A percentile compares a stretch with the other conserved stretches of the same genome.
phyloP scores from a whole-genome alignment of 2,888 invertebrate species.

The Pristionchus japonicus region DNA sequence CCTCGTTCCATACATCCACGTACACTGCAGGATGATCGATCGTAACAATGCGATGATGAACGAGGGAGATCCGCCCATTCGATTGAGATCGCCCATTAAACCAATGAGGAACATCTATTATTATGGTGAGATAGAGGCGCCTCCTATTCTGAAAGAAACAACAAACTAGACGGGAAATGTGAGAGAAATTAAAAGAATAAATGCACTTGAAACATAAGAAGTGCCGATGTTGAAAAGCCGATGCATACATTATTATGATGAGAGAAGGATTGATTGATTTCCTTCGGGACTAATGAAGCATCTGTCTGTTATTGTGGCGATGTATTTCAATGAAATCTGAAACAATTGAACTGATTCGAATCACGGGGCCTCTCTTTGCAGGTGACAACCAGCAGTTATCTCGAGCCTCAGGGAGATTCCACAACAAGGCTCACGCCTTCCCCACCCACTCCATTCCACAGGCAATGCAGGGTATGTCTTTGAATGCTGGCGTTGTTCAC shows the following conservation, averaged over 20 bases:
- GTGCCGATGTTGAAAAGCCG: no score
- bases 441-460: slow-evolving; percentile 37
- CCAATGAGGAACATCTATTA: slow-evolving; percentile 32
- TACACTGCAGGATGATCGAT: slow-evolving; percentile 40
- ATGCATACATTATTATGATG: no score
- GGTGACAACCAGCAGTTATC: slow-evolving; percentile 46
- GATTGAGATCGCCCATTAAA: neutral
- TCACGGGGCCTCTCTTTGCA: no score
- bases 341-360: no score
- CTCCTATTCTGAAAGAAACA: no score
- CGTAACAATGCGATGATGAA: neutral
- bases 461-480: neutral
- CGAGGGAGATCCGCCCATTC: neutral
- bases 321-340: no score
- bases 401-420: slow-evolving; percentile 32
- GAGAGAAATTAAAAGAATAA: no score
- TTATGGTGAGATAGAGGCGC: slow-evolving; percentile 44
- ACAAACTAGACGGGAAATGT: no score
- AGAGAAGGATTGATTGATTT: no score
- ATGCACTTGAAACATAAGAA: no score
- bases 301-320: neutral
- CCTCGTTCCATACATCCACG: no score
- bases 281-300: no score
- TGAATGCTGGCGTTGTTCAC: neutral
- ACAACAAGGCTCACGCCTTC: slow-evolving; percentile 16